Evolutionary conservation across 2,888 invertebrate species (phyloP).

Genomic region (Drosophila dives): DNA sequence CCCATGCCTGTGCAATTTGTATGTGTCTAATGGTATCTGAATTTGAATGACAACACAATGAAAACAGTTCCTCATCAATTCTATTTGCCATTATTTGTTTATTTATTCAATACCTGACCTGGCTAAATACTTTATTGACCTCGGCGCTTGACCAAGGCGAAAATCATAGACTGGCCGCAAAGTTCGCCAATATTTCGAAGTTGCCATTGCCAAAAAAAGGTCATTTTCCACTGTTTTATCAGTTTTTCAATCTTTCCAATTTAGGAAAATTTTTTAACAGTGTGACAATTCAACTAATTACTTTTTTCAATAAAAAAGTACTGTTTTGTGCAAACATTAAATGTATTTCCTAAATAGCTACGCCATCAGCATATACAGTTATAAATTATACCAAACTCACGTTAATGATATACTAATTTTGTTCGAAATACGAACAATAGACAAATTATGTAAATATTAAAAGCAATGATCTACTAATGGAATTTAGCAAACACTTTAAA

Average conservation of each 20-base stretch:
- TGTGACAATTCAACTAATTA: not conserved
- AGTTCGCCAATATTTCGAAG: conserved; percentile 10
- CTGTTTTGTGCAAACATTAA: not conserved
- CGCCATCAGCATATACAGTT: not conserved
- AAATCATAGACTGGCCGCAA: not conserved
- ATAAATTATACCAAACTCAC: not conserved
- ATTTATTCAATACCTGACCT: conserved; percentile 27
- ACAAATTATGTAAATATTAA: not conserved
- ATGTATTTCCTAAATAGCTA: not conserved
- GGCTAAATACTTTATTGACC: conserved; percentile 26
- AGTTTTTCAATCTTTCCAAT: not conserved
- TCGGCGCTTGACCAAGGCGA: conserved; percentile 16
- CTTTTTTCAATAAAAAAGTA: not conserved
- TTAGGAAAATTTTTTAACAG: not conserved
- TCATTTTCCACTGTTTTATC: not conserved
- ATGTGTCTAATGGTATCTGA: not conserved
- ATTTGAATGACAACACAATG: not conserved
- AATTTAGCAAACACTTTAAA: not conserved
- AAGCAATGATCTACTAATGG: conserved; percentile 2
- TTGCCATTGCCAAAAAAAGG: not conserved
- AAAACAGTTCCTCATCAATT: not conserved
- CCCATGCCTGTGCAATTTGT: not conserved
- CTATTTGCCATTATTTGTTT: conserved; percentile 5
- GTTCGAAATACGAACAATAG: not conserved
- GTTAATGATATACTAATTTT: not conserved